Percentiles rank a stretch among this genome's conserved stretches.
Conservation (phyloP, 2,888 invertebrate species). For the Zhuqinia jingwanae region DNA sequence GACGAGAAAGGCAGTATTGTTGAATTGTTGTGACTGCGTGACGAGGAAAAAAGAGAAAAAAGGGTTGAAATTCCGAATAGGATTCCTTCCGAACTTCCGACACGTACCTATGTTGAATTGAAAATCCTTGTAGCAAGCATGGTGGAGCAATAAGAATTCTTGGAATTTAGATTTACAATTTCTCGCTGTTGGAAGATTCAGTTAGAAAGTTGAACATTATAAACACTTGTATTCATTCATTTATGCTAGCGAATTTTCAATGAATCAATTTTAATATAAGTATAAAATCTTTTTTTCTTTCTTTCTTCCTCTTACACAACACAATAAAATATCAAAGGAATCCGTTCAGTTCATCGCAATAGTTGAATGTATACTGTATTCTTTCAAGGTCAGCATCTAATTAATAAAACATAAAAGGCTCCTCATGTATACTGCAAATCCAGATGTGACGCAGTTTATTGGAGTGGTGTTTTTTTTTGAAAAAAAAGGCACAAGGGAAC, state of each 20-base stretch:
- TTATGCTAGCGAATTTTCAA: too few relatives aligned
- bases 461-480: too few relatives aligned
- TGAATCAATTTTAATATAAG: too few relatives aligned
- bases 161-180: not conserved
- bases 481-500: too few relatives aligned
- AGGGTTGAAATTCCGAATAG: not conserved
- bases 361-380: not conserved
- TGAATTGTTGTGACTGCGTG: too few relatives aligned
- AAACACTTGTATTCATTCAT: too few relatives aligned
- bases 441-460: not conserved
- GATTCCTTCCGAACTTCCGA: slow-evolving; percentile 7
- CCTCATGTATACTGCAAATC: too few relatives aligned
- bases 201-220: slow-evolving; percentile 10
- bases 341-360: too few relatives aligned
- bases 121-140: not conserved
- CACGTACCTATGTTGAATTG: slow-evolving; percentile 2
- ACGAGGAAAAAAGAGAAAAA: not conserved
- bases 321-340: not conserved
- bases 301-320: too few relatives aligned
- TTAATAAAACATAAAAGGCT: not conserved
- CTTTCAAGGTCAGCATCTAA: not conserved
- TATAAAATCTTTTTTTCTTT: too few relatives aligned
- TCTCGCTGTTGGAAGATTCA: not conserved
- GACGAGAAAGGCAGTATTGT: too few relatives aligned
- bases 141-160: not conserved